Conservation (phyloP, 1,140 invertebrate genomes). For the Euschistus heros region DNA sequence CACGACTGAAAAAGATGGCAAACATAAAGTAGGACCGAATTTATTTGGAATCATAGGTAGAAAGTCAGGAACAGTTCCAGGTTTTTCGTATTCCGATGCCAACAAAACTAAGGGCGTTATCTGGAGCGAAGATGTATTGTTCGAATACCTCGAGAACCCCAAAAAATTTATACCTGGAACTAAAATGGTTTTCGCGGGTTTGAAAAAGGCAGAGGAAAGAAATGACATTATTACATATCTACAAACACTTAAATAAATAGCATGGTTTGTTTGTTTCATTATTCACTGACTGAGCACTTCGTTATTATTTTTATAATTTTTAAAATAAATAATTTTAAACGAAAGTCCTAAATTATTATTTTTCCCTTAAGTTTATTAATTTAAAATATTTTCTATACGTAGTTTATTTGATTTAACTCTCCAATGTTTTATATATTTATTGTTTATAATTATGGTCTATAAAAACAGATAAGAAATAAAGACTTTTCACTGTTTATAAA, state of each 20-base stretch:
- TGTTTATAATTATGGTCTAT: too few species aligned
- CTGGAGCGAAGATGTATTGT: conserved; percentile 54
- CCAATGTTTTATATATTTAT: too few species aligned
- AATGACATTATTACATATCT: conserved; percentile 59
- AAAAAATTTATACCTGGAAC: conserved; percentile 77
- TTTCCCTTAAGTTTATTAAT: too few species aligned
- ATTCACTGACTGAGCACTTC: neutral
- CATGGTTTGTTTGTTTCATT: neutral
- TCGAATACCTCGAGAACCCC: conserved; percentile 60
- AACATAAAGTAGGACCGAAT: conserved; percentile 96
- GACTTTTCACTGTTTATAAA: too few species aligned
- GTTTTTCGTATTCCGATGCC: conserved; percentile 87
- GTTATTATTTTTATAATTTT: too few species aligned
- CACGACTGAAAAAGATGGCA: conserved; percentile 84
- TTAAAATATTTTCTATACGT: too few species aligned
- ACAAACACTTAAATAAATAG: conserved; percentile 8
- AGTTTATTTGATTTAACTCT: too few species aligned
- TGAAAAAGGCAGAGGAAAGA: conserved; percentile 65
- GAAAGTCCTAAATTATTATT: too few species aligned
- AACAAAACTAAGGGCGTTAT: conserved; percentile 44
- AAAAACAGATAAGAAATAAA: too few species aligned
- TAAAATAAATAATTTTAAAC: too few species aligned
- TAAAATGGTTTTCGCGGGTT: conserved; percentile 74
- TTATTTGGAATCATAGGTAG: conserved; percentile 38
- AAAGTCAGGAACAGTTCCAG: conserved; percentile 76